Evolutionary conservation across 2,888 invertebrate species (phyloP), one percentile per base, ranked within the genome.

Genomic region (Cyrtodaria siliqua): DNA sequence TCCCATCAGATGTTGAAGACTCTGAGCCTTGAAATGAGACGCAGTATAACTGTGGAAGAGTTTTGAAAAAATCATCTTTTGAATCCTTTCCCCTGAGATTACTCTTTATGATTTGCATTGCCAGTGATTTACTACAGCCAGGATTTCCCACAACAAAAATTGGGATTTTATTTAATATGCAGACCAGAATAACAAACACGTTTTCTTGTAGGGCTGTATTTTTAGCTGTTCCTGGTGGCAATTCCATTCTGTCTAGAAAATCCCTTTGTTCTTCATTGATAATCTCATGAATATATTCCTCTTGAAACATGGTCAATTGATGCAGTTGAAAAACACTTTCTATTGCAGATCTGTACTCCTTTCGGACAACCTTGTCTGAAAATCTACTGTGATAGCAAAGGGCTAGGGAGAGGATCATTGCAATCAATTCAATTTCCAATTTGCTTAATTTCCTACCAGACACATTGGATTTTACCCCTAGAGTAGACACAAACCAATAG

Each of bases 1-100:
- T 89, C 2, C 87, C 88, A 61, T 85, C 87, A 3, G 89, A 89
- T 38, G 87, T 88, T 18, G 86, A 86, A 8, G 87, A 85, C 52
- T 87, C 87, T 9, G 86, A 87, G 0, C 87, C 87, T 68, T 87
- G 87, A 44, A 83, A 87, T 4, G 86, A 86, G 0, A 87, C 84
- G 78, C 83, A 85, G 18, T 79, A 85, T 14, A 87, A 24, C 9
- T 83, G 84, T 9, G 87, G 87, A 14, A 85, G 44, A 12, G 33
- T 55, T 53, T 80, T 79, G 38, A 87, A 84, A 18, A 85, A 83
- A 2, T 49, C 52, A 78, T 87, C 75, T 60, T 71, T 76, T 2
- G 87, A 86, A 62, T 87, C 86, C 63, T 79, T 80, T 20, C 87
- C 87, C 33, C 86, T 64, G 14, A 87, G 57, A 57, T 87, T 87